A percentile compares a stretch with the other conserved stretches of the same genome.
These are phyloP conservation scores for Carabus problematicus DNA, from an alignment of 2,888 invertebrate genomes.

Conservation along the genomic window DNA sequence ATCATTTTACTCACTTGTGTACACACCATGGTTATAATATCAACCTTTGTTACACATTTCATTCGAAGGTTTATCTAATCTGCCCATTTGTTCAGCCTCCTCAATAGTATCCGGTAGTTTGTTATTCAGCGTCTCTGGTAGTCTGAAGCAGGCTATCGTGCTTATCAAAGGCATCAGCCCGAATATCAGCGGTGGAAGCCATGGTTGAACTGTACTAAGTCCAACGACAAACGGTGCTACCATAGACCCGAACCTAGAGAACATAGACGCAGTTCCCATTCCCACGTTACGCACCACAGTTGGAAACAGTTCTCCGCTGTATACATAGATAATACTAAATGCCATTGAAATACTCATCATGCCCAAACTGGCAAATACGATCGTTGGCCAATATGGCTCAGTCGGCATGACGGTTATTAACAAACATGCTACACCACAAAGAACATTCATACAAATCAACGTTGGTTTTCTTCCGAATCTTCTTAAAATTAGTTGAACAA, in stretches of 20 bases:
- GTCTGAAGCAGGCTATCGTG: constrained; percentile 66
- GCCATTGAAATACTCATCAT: constrained; percentile 80
- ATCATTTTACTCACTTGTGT: too few species aligned
- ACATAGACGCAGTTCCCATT: constrained; percentile 84
- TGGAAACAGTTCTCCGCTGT: constrained; percentile 87
- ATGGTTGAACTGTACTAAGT: constrained; percentile 59
- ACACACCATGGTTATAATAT: too few species aligned
- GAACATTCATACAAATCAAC: constrained; percentile 68
- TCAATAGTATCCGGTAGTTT: constrained; percentile 80
- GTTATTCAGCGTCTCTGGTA: constrained; percentile 82
- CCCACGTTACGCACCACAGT: constrained; percentile 88
- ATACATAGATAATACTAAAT: constrained; percentile 88
- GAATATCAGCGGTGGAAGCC: constrained; percentile 78
- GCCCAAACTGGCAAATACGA: constrained; percentile 68
- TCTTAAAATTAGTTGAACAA: constrained; percentile 62
- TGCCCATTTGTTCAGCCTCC: constrained; percentile 68
- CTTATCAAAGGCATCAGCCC: constrained; percentile 74
- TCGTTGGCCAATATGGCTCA: constrained; percentile 66
- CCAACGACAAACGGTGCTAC: constrained; percentile 78
- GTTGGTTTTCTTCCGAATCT: constrained; percentile 73
- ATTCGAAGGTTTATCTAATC: not conserved
- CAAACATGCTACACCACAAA: constrained; percentile 69
- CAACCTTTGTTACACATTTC: too few species aligned
- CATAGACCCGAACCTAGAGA: constrained; percentile 86
- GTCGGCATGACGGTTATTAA: constrained; percentile 67